Percentiles rank a stretch among this genome's conserved stretches.
Evolutionary conservation across 2,888 invertebrate genomes (phyloP).

Genomic region (Drosophila neutralis): DNA sequence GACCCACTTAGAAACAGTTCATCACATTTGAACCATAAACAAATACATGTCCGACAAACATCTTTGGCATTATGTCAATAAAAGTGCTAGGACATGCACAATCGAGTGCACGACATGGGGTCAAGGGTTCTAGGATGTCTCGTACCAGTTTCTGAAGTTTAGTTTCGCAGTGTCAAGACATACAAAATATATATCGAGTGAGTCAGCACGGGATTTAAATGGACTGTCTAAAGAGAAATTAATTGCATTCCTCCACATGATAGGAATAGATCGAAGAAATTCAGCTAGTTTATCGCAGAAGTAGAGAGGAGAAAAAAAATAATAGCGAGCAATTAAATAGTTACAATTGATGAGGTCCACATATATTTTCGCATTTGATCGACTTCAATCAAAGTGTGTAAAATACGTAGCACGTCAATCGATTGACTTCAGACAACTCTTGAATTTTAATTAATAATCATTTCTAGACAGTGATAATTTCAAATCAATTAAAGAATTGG

Average conservation of each 20-base stretch:
- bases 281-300: background rate
- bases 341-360: background rate
- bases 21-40: conserved; percentile 25
- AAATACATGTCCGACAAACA: conserved; percentile 16
- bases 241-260: background rate
- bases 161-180: background rate
- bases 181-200: background rate
- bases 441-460: background rate
- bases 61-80: conserved; percentile 60
- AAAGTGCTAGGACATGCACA: conserved; percentile 10
- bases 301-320: background rate
- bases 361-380: background rate
- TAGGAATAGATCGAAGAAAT: background rate
- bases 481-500: background rate
- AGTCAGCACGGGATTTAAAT: background rate
- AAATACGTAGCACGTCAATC: background rate
- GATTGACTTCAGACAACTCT: background rate
- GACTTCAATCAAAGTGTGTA: background rate
- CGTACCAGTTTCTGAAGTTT: background rate
- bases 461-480: background rate
- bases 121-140: conserved; percentile 38
- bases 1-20: conserved; percentile 58
- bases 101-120: conserved; percentile 10
- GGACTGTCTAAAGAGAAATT: background rate
- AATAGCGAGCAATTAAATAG: background rate